Base-by-base conservation (phyloP, 53 echinoderm and acorn worm species). In the Mesocentrotus franciscanus region DNA sequence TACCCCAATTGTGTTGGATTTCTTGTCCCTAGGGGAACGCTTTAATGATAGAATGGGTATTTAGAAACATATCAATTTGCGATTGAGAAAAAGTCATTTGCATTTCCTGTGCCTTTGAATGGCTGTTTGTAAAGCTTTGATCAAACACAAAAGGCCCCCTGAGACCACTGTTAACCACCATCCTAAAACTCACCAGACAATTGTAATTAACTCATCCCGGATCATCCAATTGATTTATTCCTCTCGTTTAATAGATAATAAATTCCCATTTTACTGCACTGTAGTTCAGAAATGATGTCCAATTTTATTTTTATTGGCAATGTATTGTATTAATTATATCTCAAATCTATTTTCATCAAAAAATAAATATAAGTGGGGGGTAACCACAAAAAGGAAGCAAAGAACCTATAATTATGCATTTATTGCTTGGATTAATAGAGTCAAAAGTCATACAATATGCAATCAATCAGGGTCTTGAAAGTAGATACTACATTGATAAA, bases 31-130 rank as follows among this genome's bases (percentile, higher is more conserved):
- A 81, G 83, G 93, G 49, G 93, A 79, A 93, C 34, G 81, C 66
- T 93, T 93, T 93, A 93, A 93, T 93, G 93, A 92, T 92, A 92
- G 71, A 91, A 91, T 91, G 36, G 90, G 64, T 62, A 91, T 91
- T 91, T 91, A 92, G 93, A 81, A 93, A 81, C 93, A 81, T 81
- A 93, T 93, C 93, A 93, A 78, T 93, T 93, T 93, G 93, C 93
- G 24, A 78, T 93, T 81, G 93, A 93, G 81, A 78, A 81, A 76
- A 81, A 79, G 81, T 93, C 79, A 93, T 78, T 78, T 79, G 81
- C 93, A 93, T 93, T 93, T 93, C 93, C 93, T 93, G 93, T 93
- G 58, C 93, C 27, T 93, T 78, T 93, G 81, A 79, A 78, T 60
- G 81, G 30, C 14, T 81, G 61, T 93, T 93, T 93, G 93, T 93